These are phyloP conservation scores for Minunthozetes semirufus DNA, from an alignment of 2,888 invertebrate genomes.

Conservation along the genomic window DNA sequence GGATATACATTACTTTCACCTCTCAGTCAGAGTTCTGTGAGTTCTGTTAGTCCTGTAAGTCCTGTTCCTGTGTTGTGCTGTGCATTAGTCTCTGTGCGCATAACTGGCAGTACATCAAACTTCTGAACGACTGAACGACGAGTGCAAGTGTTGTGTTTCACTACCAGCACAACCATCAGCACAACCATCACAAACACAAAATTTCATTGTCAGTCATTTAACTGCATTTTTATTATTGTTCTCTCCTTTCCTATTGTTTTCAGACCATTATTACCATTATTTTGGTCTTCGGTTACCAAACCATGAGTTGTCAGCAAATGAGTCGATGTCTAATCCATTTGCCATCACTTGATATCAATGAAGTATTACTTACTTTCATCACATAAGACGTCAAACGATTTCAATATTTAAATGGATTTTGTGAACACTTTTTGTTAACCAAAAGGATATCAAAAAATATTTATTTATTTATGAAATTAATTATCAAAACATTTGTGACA, in stretches of 20 bases:
- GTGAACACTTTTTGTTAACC: background rate
- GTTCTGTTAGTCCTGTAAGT: too few species aligned
- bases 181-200: background rate
- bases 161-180: background rate
- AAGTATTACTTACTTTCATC: conserved; percentile 6
- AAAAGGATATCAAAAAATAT: background rate
- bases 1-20: conserved; percentile 5
- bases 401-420: background rate
- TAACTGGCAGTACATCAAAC: background rate
- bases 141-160: conserved; percentile 13
- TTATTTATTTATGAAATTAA: background rate
- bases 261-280: background rate
- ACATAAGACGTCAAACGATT: background rate
- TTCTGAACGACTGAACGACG: background rate
- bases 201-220: conserved; percentile 11
- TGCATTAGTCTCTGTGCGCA: background rate
- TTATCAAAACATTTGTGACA: background rate
- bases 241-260: background rate
- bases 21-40: background rate
- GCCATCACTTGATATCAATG: background rate
- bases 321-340: background rate
- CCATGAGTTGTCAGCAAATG: background rate
- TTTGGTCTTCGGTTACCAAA: background rate
- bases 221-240: background rate
- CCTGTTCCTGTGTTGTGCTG: background rate